Evolutionary conservation across 1,140 invertebrate genomes (phyloP), one percentile per base, ranked within the genome.

Genomic region (Andrena cerasifolii): DNA sequence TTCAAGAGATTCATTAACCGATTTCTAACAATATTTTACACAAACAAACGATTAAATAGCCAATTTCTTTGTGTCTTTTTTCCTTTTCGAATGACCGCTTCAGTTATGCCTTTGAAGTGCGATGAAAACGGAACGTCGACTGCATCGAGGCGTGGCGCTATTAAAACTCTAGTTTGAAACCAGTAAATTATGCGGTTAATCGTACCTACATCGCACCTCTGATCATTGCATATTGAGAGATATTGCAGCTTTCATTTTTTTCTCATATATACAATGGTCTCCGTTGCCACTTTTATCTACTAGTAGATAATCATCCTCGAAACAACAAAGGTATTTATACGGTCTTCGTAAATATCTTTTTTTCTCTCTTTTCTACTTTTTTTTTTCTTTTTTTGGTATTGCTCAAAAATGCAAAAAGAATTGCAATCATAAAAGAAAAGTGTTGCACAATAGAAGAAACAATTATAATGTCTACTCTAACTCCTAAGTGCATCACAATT

Each of bases 101-200:
- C n/a, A 56, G 31, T 78, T 66, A 59, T 80, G 67, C 67, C 61
- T 80, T 80, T 53, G 65, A 80, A 80, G 75, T 80, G 79, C 75
- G 16, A 78, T 80, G 75, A 78, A 78, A 80, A 78, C 74, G 61
- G 12, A 67, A 26, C 18, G 3, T 72, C 7, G 4, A 53, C 45
- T 45, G 2, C 33, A 45, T 63, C 61, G 54, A 5, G 1, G 36
- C 3, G 7, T 12, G 1, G n/a, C 3, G 7, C 31, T 36, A 40
- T 45, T 40, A 10, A 51, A n/a, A 65, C 28, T 49, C 4, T 24
- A 26, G 1, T 49, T 59, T 16, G 14, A 58, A 58, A 67, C 1
- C 3, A 45, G 61, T n/a, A 3, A 24, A 71, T 51, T 16, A 59
- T 61, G 45, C 12, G 16, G 21, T 36, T 21, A 26, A 33, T 59